These are phyloP conservation scores for Scortum barcoo DNA, from an alignment of 2,113 vertebrate genomes.

Conservation along the genomic window DNA sequence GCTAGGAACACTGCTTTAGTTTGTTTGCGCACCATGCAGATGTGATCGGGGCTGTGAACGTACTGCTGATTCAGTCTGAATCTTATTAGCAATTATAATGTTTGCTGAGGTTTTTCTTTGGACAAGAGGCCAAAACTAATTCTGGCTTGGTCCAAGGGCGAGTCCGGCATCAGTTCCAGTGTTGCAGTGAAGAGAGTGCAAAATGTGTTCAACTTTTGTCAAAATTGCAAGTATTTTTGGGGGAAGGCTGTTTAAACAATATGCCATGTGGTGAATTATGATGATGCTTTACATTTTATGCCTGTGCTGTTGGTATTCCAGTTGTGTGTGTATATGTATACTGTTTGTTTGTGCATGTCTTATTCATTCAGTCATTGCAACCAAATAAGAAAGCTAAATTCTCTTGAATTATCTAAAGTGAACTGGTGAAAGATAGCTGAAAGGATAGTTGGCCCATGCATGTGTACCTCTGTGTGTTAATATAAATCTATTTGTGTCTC, in stretches of 20 bases:
- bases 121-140: background rate
- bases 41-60: background rate
- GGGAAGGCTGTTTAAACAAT: background rate
- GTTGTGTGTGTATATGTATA: background rate
- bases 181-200: background rate
- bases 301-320: background rate
- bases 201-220: background rate
- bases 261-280: background rate
- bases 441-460: background rate
- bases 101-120: constrained; percentile 34
- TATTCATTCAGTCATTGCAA: background rate
- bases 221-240: background rate
- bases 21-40: background rate
- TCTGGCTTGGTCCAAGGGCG: constrained; percentile 23
- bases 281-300: background rate
- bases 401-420: background rate
- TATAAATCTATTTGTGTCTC: constrained; percentile 16
- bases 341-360: background rate
- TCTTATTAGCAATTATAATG: constrained; percentile 41
- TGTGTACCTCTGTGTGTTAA: constrained; percentile 11
- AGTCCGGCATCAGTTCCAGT: constrained; percentile 22
- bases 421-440: constrained; percentile 4
- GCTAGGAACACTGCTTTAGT: background rate
- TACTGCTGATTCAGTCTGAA: constrained; percentile 41
- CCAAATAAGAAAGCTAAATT: background rate